These are phyloP conservation scores for Otus scops DNA, from an alignment of 2,797 vertebrate genomes.

Conservation along the genomic window DNA sequence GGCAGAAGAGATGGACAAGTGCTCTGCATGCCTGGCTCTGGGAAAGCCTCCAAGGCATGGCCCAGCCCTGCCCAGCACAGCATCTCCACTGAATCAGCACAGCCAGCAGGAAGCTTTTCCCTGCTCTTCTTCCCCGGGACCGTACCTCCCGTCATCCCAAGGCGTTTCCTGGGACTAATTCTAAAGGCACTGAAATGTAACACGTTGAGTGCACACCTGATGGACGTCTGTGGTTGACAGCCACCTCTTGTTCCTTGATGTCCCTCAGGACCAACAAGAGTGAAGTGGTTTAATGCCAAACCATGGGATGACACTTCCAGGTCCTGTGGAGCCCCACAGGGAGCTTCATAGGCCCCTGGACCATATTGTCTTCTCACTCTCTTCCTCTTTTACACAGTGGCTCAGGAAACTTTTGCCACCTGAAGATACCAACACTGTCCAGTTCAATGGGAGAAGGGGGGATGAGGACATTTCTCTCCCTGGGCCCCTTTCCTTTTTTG, in stretches of 20 bases:
- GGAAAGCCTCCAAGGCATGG: neutral
- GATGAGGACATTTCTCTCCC: neutral
- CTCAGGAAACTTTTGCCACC: neutral
- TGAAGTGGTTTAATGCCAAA: neutral
- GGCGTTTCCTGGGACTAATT: neutral
- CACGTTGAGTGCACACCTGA: rapidly evolving
- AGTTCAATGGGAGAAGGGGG: neutral
- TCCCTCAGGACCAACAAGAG: neutral
- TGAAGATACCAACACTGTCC: neutral
- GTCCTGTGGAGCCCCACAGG: neutral
- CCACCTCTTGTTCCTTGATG: neutral
- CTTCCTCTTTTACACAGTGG: neutral
- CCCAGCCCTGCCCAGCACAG: neutral
- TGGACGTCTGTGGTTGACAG: neutral
- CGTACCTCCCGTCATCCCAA: rapidly evolving
- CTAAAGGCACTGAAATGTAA: neutral
- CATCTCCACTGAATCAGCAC: neutral
- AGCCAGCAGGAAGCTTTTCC: neutral
- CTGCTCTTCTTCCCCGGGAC: rapidly evolving
- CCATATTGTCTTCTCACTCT: neutral
- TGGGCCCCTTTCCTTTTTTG: neutral
- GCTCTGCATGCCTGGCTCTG: neutral
- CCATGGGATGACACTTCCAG: neutral
- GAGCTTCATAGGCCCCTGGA: neutral
- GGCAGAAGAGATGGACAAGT: neutral